Base-by-base conservation (phyloP, 2,888 invertebrate genomes). In the Hylaea fasciaria region DNA sequence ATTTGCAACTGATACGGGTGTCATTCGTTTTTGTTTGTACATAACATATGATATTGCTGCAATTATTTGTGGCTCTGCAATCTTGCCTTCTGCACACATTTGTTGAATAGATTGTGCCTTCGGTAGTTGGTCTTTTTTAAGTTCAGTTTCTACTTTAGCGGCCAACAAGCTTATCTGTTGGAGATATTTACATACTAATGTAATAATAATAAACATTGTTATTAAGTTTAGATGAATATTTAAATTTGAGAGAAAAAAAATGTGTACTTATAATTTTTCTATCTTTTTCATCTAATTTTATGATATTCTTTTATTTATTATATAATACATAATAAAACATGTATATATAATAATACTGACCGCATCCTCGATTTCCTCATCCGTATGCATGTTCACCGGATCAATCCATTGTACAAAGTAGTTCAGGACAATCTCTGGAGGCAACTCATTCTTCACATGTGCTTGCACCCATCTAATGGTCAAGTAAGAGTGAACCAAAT, bases 331-430 rank as follows among this genome's bases (percentile, higher is more conserved):
- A 22, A 22, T 3, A 5, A 22, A 22, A 22, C 2, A 22, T 22
- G 22, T 22, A n/a, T n/a, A n/a, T n/a, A n/a, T n/a, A n/a, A n/a
- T n/a, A 22, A 22, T 47, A 69, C 77, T 72, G 66, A 87, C 89
- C 71, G 68, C 72, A 22, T 70, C 50, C 37, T 71, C 63, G 43
- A 85, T 70, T 39, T 77, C 71, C 22, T 82, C 77, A 54, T 86
- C 80, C 5, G 69, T 64, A 58, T 86, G 78, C 50, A 83, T 69
- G 17, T 72, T 72, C 0, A 69, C 64, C 22, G 83, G 78, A 66
- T 89, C 85, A 40, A 82, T 64, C 89, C 89, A 90, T 58, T 90
- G 88, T 3, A 83, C 55, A 63, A 86, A 87, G 64, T 84, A 86
- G 57, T 82, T 86, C 0, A 85, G 61, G 1, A 87, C 84, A 55